Evolutionary conservation across 2,113 vertebrate species (phyloP).

Genomic region (Triplophysa rosa): DNA sequence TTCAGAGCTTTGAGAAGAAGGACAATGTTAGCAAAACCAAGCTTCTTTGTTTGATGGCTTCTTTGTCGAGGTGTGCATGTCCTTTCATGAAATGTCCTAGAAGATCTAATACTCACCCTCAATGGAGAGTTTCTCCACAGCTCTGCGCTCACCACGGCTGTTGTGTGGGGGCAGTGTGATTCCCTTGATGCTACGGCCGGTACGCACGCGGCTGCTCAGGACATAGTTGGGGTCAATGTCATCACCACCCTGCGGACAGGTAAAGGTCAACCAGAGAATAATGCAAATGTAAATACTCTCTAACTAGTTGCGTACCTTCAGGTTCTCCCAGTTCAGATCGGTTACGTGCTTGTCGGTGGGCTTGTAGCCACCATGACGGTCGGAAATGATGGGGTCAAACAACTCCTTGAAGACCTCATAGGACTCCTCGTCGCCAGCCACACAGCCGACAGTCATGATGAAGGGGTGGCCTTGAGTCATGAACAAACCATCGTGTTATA

Average conservation of each 20-base stretch:
- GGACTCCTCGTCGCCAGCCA: slow-evolving; percentile 89
- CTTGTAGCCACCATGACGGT: slow-evolving; percentile 90
- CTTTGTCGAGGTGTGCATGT: too few relatives aligned
- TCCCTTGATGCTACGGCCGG: slow-evolving; percentile 91
- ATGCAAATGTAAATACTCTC: neutral
- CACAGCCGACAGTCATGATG: slow-evolving; percentile 94
- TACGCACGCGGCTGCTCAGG: slow-evolving; percentile 88
- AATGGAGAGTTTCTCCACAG: slow-evolving; percentile 83
- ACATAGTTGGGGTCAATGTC: slow-evolving; percentile 92
- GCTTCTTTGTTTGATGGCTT: too few relatives aligned
- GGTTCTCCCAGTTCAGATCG: slow-evolving; percentile 91
- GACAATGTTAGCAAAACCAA: neutral
- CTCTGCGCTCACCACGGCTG: slow-evolving; percentile 90
- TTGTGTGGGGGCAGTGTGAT: slow-evolving; percentile 90
- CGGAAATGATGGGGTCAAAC: slow-evolving; percentile 88
- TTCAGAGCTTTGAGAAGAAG: slow-evolving; percentile 74
- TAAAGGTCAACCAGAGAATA: neutral
- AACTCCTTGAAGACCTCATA: slow-evolving; percentile 87
- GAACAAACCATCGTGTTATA: neutral
- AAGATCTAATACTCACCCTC: slow-evolving; percentile 70
- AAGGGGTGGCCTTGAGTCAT: slow-evolving; percentile 83
- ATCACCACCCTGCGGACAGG: slow-evolving; percentile 79
- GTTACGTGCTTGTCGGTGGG: slow-evolving; percentile 92
- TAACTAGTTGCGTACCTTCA: slow-evolving; percentile 76
- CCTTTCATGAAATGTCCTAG: too few relatives aligned